Conservation (phyloP, 2,113 vertebrate species). For the Eleginops maclovinus region DNA sequence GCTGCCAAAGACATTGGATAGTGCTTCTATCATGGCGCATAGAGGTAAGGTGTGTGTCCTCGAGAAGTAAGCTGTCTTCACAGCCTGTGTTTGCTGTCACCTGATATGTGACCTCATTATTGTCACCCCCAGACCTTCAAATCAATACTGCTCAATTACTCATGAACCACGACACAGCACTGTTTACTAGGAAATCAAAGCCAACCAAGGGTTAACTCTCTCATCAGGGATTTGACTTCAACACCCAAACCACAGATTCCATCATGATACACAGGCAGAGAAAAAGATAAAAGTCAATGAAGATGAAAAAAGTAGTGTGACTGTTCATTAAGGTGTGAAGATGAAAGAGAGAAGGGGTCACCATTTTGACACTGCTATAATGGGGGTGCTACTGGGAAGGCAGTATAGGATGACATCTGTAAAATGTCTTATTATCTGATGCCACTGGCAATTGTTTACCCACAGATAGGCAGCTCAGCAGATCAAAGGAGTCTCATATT, state of each 20-base stretch:
- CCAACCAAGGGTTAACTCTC: conserved; percentile 62
- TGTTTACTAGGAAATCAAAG: conserved; percentile 61
- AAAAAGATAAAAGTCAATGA: conserved; percentile 61
- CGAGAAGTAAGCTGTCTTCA: conserved; percentile 47
- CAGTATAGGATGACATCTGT: conserved; percentile 57
- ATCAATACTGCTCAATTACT: conserved; percentile 83
- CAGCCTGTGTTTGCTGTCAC: conserved; percentile 75
- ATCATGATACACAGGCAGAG: conserved; percentile 23
- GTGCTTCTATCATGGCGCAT: conserved; percentile 61
- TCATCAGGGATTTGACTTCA: conserved; percentile 60
- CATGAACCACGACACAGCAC: conserved; percentile 69
- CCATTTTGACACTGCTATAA: conserved; percentile 68
- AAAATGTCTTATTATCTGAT: conserved; percentile 79
- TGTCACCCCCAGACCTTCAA: conserved; percentile 74
- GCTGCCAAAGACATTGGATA: conserved; percentile 71
- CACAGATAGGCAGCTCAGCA: conserved; percentile 60
- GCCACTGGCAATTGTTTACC: conserved; percentile 73
- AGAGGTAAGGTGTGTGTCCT: conserved; percentile 48
- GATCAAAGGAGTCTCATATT: conserved; percentile 64
- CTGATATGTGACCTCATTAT: conserved; percentile 79
- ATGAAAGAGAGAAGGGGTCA: conserved; percentile 73
- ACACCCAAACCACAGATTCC: conserved; percentile 39
- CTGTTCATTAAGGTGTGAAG: conserved; percentile 76
- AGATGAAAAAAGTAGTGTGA: conserved; percentile 40
- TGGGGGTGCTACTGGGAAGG: conserved; percentile 61